Base-by-base conservation (phyloP, 2,113 vertebrate genomes). In the Catharus fuscescens region DNA sequence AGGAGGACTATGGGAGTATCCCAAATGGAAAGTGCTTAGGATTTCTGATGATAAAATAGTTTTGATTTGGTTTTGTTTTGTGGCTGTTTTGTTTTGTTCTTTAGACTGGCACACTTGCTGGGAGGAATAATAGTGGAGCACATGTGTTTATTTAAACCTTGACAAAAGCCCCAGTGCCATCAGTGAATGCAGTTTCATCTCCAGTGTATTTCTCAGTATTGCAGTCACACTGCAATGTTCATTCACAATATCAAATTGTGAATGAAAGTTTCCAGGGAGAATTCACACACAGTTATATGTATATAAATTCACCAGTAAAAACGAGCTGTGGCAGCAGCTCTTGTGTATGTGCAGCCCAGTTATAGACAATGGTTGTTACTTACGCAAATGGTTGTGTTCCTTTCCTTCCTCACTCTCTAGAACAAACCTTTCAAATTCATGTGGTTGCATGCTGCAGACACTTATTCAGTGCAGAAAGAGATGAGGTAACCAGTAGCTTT, bases 231-330 rank as follows among this genome's bases (percentile, higher is more conserved):
- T 70, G 26, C 14, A 4, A 52, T 70, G 28, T 26, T 82, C 14
- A 15, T 57, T 72, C 17, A 11, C 64, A 64, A 28, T 7, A 25
- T 3, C 50, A 65, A 45, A n/a, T 0, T 16, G 56, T 1, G 2
- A 72, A 29, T 31, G 44, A 61, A n/a, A 57, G 31, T 57, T 80
- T 61, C 32, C 67, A 79, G 47, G 19, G 42, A 62, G 53, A 36
- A 40, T 8, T 12, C 48, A 23, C 34, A 6, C 13, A 8, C 0
- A 52, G 9, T 36, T 76, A 12, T 9, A 16, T 1, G 7, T 54
- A 0, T 18, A 40, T 3, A 40, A 67, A 32, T 25, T 23, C 21
- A 50, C 11, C 14, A 28, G 20, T 18, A 42, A 90, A 48, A 45
- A 13, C 31, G 29, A 77, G 64, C 34, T 67, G 8, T 67, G 47